Evolutionary conservation across 2,797 vertebrate genomes (phyloP), one percentile per base, ranked within the genome.

Genomic region (Chelmon rostratus): DNA sequence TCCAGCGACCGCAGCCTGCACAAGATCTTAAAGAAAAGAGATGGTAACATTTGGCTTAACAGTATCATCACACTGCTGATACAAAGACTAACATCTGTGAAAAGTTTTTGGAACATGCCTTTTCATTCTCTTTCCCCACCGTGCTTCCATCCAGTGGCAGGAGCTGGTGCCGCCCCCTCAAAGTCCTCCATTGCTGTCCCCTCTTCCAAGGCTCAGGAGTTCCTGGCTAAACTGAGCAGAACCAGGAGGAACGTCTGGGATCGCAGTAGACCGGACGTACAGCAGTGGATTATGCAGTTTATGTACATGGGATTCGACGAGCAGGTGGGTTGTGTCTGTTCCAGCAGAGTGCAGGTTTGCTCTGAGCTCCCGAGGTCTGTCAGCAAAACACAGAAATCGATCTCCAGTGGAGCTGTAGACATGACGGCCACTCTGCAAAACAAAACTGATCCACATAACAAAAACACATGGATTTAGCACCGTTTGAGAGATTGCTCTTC

Each of bases 221-320:
- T 99, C 89, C 92, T 99, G 62, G 92, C 92, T 10, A 93, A 95
- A 78, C 90, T 95, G 88, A 95, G 93, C 80, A 95, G 97, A 49
- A 93, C 92, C 85, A 95, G 94, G 82, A 96, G 97, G 50, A 96
- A 98, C 86, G 74, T 98, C 47, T 98, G 97, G 97, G 97, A 98
- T 78, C 95, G 96, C 8, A 96, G 91, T 46, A 93, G 96, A 56
- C 95, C 97, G 0, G 97, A 99, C 0, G 97, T 98, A 0, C 97
- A 98, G 91, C 97, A 99, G 88, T 99, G 98, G 98, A 98, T 98
- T 66, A 96, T 96, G 92, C 98, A 98, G 89, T 98, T 98, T 75
- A 97, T 97, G 78, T 95, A 96, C 89, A 95, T 97, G 96, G 98
- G 97, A 31, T 99, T 93, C 11, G 97, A 98, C 0, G 98, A 99